A percentile compares a stretch with the other conserved stretches of the same genome.
Evolutionary conservation across 53 echinoderm and acorn worm genomes (phyloP).

Genomic region (Mesocentrotus franciscanus): DNA sequence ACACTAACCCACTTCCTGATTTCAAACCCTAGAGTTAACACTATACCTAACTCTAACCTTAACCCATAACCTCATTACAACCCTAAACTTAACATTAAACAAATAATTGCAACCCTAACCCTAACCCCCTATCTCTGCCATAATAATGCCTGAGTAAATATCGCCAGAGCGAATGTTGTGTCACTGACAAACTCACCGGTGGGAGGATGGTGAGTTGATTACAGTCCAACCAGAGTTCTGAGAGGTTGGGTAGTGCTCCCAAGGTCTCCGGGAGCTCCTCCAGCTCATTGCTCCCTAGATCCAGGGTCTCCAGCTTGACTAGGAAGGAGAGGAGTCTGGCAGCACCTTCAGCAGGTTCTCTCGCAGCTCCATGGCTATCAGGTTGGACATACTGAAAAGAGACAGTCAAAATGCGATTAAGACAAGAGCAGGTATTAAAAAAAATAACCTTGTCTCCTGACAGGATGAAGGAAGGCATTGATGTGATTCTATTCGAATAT

Average conservation of each 20-base stretch:
- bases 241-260: slow-evolving; percentile 90
- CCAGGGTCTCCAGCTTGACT: slow-evolving; percentile 82
- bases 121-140: too few relatives aligned
- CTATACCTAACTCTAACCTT: too few relatives aligned
- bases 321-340: slow-evolving; percentile 92
- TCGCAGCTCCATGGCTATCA: slow-evolving; percentile 88
- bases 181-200: slow-evolving; percentile 74
- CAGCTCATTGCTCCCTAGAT: slow-evolving; percentile 95
- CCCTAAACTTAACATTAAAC: too few relatives aligned
- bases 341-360: slow-evolving; percentile 95
- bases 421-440: not conserved
- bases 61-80: too few relatives aligned
- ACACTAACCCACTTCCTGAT: too few relatives aligned
- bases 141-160: too few relatives aligned
- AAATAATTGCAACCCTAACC: too few relatives aligned
- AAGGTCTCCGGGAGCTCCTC: slow-evolving; percentile 96
- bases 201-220: slow-evolving; percentile 87
- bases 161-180: too few relatives aligned
- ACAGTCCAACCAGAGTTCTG: slow-evolving; percentile 97
- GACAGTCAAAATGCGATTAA: not conserved
- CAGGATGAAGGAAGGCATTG: not conserved
- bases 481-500: too few relatives aligned
- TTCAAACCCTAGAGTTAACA: too few relatives aligned
- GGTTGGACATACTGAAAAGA: slow-evolving; percentile 86
- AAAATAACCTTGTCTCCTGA: not conserved